Percentiles rank a stretch among this genome's conserved stretches.
phyloP scores from a whole-genome alignment of 2,797 vertebrate genomes.

The Thunnus albacares region DNA sequence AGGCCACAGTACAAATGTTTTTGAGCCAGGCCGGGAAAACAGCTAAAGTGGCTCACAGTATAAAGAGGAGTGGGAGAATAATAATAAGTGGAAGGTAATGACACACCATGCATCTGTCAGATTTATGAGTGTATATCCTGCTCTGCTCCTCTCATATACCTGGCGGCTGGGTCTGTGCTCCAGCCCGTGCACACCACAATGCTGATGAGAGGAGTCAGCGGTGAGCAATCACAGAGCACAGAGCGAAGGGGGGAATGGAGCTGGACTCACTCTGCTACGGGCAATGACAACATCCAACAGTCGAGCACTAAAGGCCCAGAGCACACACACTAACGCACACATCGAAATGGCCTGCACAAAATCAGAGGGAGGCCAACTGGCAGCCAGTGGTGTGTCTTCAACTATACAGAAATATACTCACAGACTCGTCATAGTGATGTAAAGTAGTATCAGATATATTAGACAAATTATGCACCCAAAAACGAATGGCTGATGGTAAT shows the following conservation, averaged over 20 bases:
- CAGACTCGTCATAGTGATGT: not conserved
- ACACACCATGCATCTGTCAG: constrained; percentile 78
- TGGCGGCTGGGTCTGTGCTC: constrained; percentile 52
- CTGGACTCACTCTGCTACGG: constrained; percentile 50
- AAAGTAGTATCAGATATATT: not conserved
- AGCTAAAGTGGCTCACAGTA: constrained; percentile 59
- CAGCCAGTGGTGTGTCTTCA: not conserved
- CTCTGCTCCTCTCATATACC: constrained; percentile 58
- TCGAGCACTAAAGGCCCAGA: constrained; percentile 36
- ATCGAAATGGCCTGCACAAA: constrained; percentile 26
- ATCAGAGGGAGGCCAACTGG: constrained; percentile 28
- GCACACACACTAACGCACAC: constrained; percentile 1
- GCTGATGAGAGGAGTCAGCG: constrained; percentile 71
- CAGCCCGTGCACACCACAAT: constrained; percentile 43
- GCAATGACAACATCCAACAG: constrained; percentile 64
- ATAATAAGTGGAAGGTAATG: constrained; percentile 80
- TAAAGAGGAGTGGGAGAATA: constrained; percentile 74
- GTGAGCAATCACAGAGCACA: constrained; percentile 61
- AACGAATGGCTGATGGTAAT: not conserved
- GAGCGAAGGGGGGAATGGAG: constrained; percentile 39
- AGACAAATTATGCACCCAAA: not conserved
- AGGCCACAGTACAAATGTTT: constrained; percentile 76
- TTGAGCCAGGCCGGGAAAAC: constrained; percentile 50
- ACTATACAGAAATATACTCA: not conserved
- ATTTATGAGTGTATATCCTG: constrained; percentile 70